Base-by-base conservation (phyloP, 1,140 invertebrate species). In the Leptinotarsa defecta region DNA sequence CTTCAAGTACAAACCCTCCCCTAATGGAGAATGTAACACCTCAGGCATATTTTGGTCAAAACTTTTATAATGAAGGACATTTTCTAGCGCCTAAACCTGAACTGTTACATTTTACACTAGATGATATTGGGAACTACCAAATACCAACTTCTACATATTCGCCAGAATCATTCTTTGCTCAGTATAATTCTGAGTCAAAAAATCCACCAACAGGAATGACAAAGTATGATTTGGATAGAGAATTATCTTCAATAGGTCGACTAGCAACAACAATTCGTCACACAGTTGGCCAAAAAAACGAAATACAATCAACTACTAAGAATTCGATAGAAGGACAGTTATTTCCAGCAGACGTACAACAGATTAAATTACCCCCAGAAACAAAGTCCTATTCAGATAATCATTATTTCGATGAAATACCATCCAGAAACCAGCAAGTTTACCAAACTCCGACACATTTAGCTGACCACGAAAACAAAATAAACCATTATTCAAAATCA, bases 81-180 rank as follows among this genome's bases (percentile, higher is more conserved):
- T 49, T 48, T 49, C 17, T 65, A 22, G 13, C 71, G n/a, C 61
- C 61, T 13, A 61, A 65, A 64, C 69, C 69, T 22, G 48, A 71
- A 17, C 3, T 71, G 15, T 48, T 27, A 22, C 69, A 71, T 4
- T 71, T 71, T 20, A 17, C 52, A 19, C 15, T 17, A 4, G 52
- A 57, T 19, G 13, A 57, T 57, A 15, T 57, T 15, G 52, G 52
- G 4, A 4, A 57, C 15, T 57, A 57, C n/a, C 52, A 17, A 57
- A 19, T 57, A 57, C 52, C 52, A 4, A n/a, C 52, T 19, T 17
- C 52, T 57, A 57, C 52, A 57, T 57, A 17, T 57, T 15, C 52
- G 13, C 15, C 52, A 57, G 15, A 57, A 57, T n/a, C 52, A 15
- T 19, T 19, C n/a, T 17, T 57, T 19, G 52, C 15, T 57, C 52